These are phyloP conservation scores for Parnassius smintheus DNA, from an alignment of 2,888 invertebrate species.

Conservation along the genomic window DNA sequence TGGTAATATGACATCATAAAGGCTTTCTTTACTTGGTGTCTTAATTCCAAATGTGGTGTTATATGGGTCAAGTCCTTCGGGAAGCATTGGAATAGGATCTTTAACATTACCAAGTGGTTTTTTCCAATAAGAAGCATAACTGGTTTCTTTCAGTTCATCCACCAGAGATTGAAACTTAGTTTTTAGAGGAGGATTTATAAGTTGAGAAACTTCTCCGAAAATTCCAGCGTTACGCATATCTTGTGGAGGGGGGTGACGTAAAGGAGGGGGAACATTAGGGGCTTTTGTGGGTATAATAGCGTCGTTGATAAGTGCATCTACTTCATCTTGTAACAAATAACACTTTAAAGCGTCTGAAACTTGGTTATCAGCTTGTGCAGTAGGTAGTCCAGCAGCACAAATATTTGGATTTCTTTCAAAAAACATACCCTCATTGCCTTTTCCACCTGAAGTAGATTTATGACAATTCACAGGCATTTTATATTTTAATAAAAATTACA, in stretches of 20 bases:
- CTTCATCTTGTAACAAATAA: conserved; percentile 64
- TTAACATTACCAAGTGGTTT: conserved; percentile 47
- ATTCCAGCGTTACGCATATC: conserved; percentile 56
- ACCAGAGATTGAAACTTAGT: conserved; percentile 62
- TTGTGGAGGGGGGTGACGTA: conserved; percentile 49
- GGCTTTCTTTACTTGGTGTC: conserved; percentile 44
- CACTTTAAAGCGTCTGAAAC: conserved; percentile 52
- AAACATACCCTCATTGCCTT: conserved; percentile 63
- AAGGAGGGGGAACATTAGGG: conserved; percentile 38
- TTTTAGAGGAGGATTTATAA: conserved; percentile 56
- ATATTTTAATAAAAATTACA: conserved; percentile 8
- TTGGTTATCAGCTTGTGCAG: conserved; percentile 51
- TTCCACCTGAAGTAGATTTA: conserved; percentile 59
- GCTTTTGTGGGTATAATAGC: conserved; percentile 36
- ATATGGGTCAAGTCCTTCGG: conserved; percentile 54
- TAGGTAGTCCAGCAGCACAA: conserved; percentile 64
- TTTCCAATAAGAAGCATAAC: conserved; percentile 65
- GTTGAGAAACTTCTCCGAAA: conserved; percentile 42
- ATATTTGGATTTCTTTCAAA: conserved; percentile 60
- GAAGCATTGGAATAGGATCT: conserved; percentile 64
- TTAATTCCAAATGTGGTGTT: conserved; percentile 61
- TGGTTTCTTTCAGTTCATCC: conserved; percentile 60
- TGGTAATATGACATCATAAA: conserved; percentile 68
- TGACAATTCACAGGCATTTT: conserved; percentile 58
- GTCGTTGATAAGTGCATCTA: conserved; percentile 60